phyloP scores from a whole-genome alignment of 2,113 vertebrate species.

The Colaptes auratus region DNA sequence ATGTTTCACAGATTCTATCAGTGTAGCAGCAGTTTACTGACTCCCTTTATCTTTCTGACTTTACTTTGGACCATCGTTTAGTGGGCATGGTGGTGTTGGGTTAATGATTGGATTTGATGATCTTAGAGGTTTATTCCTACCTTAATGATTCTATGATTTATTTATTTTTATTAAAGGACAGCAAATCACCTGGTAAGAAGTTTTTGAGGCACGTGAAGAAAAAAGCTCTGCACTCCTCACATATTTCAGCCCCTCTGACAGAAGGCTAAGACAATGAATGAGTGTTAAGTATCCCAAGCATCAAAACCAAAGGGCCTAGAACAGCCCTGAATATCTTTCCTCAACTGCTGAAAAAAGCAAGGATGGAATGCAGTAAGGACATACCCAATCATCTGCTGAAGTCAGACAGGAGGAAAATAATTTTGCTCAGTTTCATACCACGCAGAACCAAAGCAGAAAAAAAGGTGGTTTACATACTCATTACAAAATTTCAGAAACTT shows the following conservation, averaged over 20 bases:
- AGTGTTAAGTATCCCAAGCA: neutral
- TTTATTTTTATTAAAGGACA: neutral
- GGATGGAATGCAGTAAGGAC: neutral
- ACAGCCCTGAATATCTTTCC: neutral
- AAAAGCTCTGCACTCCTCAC: neutral
- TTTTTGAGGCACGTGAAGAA: neutral
- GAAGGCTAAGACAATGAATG: neutral
- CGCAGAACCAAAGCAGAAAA: neutral
- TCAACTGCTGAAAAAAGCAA: neutral
- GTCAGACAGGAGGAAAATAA: accelerated
- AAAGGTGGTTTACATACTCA: neutral
- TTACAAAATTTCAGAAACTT: neutral
- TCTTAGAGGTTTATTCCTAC: no score
- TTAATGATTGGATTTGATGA: no score
- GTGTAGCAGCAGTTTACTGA: neutral
- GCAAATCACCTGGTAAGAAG: neutral
- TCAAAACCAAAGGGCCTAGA: neutral
- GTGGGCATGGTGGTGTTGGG: no score
- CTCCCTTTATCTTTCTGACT: neutral
- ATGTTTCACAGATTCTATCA: neutral
- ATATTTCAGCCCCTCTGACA: neutral
- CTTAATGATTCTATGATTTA: no score
- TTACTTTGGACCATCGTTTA: no score
- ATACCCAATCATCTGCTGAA: neutral
- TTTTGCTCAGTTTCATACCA: neutral